Evolutionary conservation across 2,113 vertebrate genomes (phyloP).

Genomic region (Nettapus auritus): DNA sequence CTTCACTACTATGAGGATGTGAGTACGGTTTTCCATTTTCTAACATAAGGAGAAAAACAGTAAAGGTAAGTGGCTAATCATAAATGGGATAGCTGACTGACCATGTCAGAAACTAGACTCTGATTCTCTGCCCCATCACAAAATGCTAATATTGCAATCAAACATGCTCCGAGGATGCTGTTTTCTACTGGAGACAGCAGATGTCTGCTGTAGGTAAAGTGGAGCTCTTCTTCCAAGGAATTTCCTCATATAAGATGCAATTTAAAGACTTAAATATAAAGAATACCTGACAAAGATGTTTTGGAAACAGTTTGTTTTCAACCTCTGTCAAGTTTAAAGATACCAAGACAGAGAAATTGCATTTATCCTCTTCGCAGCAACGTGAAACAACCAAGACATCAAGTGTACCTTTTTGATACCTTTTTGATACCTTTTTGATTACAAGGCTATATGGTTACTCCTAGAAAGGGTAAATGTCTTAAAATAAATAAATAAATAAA

Average conservation of each 20-base stretch:
- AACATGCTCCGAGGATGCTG: neutral
- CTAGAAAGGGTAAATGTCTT: neutral
- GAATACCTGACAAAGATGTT: neutral
- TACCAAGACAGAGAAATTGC: neutral
- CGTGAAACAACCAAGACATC: neutral
- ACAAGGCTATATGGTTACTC: neutral
- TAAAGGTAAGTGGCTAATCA: neutral
- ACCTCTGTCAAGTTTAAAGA: neutral
- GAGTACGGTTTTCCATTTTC: neutral
- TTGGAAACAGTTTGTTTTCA: neutral
- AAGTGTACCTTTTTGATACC: neutral
- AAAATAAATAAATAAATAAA: neutral
- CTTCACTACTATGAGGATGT: neutral
- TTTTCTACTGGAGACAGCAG: neutral
- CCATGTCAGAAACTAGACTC: neutral
- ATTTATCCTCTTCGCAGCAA: neutral
- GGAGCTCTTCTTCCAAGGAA: neutral
- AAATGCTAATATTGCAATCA: neutral
- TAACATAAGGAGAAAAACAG: neutral
- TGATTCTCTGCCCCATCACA: rapidly evolving
- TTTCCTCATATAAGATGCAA: neutral
- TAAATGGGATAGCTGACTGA: neutral
- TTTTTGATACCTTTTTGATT: neutral
- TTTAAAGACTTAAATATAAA: neutral
- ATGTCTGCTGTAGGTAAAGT: neutral